Conservation (phyloP, 2,797 vertebrate species). For the Onychomys leucogaster region DNA sequence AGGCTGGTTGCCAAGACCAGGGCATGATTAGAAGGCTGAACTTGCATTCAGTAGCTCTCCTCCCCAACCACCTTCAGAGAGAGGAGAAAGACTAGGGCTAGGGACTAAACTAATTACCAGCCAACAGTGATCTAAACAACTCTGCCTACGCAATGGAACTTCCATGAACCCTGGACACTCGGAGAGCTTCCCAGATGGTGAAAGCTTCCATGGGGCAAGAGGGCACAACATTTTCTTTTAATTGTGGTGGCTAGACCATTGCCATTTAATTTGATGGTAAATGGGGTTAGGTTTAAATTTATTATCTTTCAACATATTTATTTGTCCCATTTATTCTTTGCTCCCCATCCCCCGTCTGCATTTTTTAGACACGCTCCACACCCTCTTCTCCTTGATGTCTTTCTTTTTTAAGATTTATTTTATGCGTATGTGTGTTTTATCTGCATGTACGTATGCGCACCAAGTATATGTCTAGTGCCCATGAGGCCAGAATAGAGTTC, state of each 20-base stretch:
- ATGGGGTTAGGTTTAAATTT: not conserved
- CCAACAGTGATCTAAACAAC: not conserved
- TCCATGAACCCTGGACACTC: not conserved
- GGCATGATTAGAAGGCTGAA: not conserved
- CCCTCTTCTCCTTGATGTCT: not conserved
- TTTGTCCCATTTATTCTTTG: not conserved
- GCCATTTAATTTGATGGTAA: not conserved
- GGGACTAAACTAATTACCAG: not conserved
- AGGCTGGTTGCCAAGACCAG: not conserved
- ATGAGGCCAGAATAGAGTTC: not conserved
- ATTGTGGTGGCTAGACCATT: not conserved
- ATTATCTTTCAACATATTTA: not conserved
- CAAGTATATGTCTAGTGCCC: not conserved
- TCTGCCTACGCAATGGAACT: not conserved
- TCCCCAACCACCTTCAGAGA: not conserved
- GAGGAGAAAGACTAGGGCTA: not conserved
- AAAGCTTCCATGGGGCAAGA: not conserved
- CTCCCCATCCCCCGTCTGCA: not conserved
- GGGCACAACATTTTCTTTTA: not conserved
- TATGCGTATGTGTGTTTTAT: not conserved
- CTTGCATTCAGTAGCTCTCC: not conserved
- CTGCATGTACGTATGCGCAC: not conserved
- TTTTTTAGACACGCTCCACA: not conserved
- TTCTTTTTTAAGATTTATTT: slow-evolving; percentile 4
- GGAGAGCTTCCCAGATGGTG: not conserved